phyloP scores from a whole-genome alignment of 2,888 invertebrate genomes.

The Ommatoiulus sabulosus region DNA sequence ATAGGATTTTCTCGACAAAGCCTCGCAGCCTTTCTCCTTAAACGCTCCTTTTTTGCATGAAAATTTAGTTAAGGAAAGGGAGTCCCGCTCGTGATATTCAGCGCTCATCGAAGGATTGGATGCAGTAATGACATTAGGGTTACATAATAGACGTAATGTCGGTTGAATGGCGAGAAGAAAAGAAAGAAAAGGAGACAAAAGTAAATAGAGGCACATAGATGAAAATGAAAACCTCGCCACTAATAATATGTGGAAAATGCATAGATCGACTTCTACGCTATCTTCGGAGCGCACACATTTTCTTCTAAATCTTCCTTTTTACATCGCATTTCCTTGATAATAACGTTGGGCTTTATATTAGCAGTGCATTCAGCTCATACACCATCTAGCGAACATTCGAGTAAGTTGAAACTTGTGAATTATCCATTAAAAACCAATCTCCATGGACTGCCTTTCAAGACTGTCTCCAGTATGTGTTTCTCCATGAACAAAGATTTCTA shows the following conservation, averaged over 20 bases:
- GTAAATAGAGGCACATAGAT: background rate
- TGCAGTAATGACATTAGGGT: slow-evolving; percentile 15
- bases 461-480: too few relatives aligned
- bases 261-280: background rate
- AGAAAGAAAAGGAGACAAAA: slow-evolving; percentile 14
- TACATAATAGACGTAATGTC: slow-evolving; percentile 28
- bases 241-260: background rate
- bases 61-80: background rate
- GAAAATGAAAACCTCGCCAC: slow-evolving; percentile 18
- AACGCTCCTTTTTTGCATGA: slow-evolving; percentile 15
- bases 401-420: too few relatives aligned
- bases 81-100: background rate
- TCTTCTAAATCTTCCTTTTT: background rate
- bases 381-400: too few relatives aligned
- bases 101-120: slow-evolving; percentile 22
- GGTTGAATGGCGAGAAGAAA: background rate
- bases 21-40: background rate
- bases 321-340: background rate
- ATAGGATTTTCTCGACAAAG: slow-evolving; percentile 34
- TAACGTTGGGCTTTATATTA: background rate
- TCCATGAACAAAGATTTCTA: too few relatives aligned
- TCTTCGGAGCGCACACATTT: background rate
- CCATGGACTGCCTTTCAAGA: too few relatives aligned
- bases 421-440: too few relatives aligned
- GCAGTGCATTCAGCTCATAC: background rate